Evolutionary conservation across 1,140 invertebrate genomes (phyloP).

Genomic region (Cydia pomonella): DNA sequence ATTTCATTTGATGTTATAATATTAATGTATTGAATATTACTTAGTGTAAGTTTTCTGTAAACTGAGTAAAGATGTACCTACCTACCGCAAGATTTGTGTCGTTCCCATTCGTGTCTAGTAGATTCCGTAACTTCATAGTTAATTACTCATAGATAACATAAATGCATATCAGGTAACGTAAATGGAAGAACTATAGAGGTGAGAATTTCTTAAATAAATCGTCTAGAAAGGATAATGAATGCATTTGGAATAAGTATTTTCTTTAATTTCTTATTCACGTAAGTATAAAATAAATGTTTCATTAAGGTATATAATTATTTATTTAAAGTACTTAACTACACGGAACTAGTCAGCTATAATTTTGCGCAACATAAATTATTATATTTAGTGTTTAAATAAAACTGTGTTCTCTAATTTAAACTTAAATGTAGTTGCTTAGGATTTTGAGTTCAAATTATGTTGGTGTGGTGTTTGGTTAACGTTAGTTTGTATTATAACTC

Average conservation of each 20-base stretch:
- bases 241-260: slow-evolving; percentile 73
- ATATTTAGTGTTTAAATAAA: slow-evolving; percentile 72
- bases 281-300: slow-evolving; percentile 78
- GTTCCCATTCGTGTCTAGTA: slow-evolving; percentile 62
- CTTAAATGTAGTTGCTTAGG: slow-evolving; percentile 60
- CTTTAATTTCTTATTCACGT: slow-evolving; percentile 67
- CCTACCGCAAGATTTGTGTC: slow-evolving; percentile 59
- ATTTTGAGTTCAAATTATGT: slow-evolving; percentile 76
- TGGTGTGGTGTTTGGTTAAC: slow-evolving; percentile 78
- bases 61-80: slow-evolving; percentile 54
- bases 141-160: slow-evolving; percentile 70
- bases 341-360: slow-evolving; percentile 81
- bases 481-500: slow-evolving; percentile 53
- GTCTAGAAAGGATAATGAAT: slow-evolving; percentile 57
- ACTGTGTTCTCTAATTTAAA: slow-evolving; percentile 78
- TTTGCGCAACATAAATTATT: slow-evolving; percentile 78
- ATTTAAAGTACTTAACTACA: slow-evolving; percentile 81
- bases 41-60: slow-evolving; percentile 73
- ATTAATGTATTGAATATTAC: slow-evolving; percentile 67
- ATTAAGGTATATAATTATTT: slow-evolving; percentile 76
- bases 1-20: slow-evolving; percentile 75
- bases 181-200: slow-evolving; percentile 40
- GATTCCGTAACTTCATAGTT: slow-evolving; percentile 66
- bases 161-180: slow-evolving; percentile 58
- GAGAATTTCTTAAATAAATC: slow-evolving; percentile 46